phyloP scores from a whole-genome alignment of 2,113 vertebrate genomes.

The Aplodontia rufa region DNA sequence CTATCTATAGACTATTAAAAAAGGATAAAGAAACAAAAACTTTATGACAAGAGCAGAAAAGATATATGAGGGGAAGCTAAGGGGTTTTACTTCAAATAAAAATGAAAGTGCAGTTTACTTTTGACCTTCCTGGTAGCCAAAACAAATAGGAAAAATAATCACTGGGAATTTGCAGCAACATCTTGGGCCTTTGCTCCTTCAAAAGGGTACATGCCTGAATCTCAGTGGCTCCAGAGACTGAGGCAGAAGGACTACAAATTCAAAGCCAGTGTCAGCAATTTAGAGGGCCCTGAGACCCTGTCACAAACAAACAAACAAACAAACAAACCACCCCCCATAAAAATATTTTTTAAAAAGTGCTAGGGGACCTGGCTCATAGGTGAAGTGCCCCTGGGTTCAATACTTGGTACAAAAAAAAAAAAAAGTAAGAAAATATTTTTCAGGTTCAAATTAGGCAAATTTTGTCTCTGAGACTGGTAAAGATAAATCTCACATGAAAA shows the following conservation, averaged over 20 bases:
- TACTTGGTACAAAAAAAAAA: too few relatives aligned
- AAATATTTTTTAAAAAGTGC: too few relatives aligned
- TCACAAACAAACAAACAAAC: too few relatives aligned
- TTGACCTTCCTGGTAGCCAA: slow-evolving; percentile 32
- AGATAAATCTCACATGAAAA: background rate
- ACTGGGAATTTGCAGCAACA: background rate
- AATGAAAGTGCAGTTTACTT: slow-evolving; percentile 12
- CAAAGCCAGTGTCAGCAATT: too few relatives aligned
- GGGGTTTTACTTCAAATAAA: background rate
- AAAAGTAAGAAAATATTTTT: background rate
- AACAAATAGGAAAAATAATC: background rate
- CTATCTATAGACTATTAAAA: background rate
- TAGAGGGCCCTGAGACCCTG: too few relatives aligned
- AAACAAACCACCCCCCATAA: too few relatives aligned
- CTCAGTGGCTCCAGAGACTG: too few relatives aligned
- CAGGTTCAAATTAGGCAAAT: background rate
- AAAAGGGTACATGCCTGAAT: too few relatives aligned
- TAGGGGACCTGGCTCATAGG: too few relatives aligned
- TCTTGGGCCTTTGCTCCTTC: background rate
- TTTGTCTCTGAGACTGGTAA: background rate
- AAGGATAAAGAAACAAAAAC: background rate
- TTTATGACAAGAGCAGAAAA: background rate
- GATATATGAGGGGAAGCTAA: background rate
- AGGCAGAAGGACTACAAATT: too few relatives aligned
- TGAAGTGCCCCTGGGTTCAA: too few relatives aligned